Evolutionary conservation across 2,113 vertebrate species (phyloP).

Genomic region (Phocoena sinus): DNA sequence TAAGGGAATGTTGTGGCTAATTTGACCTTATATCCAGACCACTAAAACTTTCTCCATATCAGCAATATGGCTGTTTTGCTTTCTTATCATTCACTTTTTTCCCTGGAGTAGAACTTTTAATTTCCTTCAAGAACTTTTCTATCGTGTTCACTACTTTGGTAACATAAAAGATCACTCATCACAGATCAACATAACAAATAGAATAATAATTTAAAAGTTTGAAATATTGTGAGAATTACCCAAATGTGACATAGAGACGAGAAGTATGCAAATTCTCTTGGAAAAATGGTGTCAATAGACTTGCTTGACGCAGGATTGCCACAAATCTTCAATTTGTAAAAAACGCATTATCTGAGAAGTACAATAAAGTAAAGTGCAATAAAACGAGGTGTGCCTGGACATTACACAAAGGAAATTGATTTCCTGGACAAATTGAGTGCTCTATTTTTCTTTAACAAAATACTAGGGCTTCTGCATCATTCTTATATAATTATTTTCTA

Average conservation of each 20-base stretch:
- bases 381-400: background rate
- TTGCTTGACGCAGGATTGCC: background rate
- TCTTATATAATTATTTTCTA: background rate
- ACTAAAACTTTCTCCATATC: background rate
- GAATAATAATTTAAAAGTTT: background rate
- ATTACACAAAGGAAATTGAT: background rate
- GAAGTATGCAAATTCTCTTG: background rate
- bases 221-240: background rate
- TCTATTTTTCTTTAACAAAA: background rate
- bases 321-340: background rate
- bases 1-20: background rate
- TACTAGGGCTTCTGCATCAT: background rate
- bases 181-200: background rate
- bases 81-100: background rate
- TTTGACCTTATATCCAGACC: background rate
- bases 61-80: background rate
- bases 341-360: background rate
- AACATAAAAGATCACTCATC: background rate
- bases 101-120: background rate
- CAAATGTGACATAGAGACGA: background rate
- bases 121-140: background rate
- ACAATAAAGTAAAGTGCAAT: background rate
- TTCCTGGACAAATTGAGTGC: background rate
- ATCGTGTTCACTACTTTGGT: background rate
- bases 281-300: background rate